Conservation (phyloP, 2,888 invertebrate genomes). For the Mesorhabditis spiculigera region DNA sequence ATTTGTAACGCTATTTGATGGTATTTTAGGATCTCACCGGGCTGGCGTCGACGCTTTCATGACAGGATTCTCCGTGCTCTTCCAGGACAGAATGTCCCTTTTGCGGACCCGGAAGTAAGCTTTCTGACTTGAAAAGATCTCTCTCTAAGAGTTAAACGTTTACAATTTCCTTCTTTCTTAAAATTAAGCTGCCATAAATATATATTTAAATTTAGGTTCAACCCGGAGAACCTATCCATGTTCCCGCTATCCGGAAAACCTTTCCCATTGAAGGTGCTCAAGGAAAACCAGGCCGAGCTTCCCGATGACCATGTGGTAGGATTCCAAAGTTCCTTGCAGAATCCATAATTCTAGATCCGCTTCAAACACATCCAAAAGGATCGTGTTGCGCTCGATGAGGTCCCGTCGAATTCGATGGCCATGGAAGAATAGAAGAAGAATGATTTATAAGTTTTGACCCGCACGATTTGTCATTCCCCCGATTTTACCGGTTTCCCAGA, state of each 20-base stretch:
- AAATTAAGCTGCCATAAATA: neutral
- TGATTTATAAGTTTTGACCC: neutral
- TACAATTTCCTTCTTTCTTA: neutral
- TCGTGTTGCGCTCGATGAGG: neutral
- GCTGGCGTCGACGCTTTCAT: conserved; percentile 55
- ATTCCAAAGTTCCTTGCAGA: neutral
- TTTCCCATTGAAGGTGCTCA: neutral
- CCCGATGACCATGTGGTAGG: neutral
- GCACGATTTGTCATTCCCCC: neutral
- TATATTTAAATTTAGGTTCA: neutral
- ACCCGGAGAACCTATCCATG: neutral
- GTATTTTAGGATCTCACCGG: conserved; percentile 36
- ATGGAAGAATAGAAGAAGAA: neutral
- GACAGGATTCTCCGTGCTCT: conserved; percentile 49
- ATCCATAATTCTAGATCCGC: neutral
- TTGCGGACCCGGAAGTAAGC: neutral
- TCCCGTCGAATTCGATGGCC: neutral
- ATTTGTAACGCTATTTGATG: conserved; percentile 11
- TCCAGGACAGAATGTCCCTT: conserved; percentile 27
- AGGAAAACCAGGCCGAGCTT: neutral
- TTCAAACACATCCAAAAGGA: neutral
- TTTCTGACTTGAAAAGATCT: neutral
- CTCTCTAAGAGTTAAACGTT: too few species aligned
- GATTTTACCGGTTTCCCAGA: neutral
- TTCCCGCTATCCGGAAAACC: neutral